Evolutionary conservation across 2,797 vertebrate genomes (phyloP).

Genomic region (Macropodus opercularis): DNA sequence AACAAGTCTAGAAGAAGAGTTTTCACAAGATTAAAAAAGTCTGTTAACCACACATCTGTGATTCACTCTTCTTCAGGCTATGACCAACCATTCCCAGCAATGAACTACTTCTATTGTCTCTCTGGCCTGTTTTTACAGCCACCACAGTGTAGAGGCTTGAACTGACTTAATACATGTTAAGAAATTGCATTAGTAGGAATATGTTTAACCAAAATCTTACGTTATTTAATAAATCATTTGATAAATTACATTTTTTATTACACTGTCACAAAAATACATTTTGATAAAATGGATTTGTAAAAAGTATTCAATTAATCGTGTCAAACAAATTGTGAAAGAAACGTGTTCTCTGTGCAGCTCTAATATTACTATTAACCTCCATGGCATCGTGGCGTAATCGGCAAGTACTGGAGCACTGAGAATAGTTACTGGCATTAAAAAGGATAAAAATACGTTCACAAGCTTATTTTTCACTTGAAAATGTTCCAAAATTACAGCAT

Average conservation of each 20-base stretch:
- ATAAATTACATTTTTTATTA: conserved; percentile 81
- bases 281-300: conserved; percentile 74
- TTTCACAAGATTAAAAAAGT: conserved; percentile 7
- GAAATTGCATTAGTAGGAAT: conserved; percentile 9
- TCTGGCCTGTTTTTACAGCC: background rate
- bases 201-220: conserved; percentile 55
- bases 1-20: background rate
- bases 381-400: conserved; percentile 21
- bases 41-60: conserved; percentile 27
- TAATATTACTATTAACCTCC: conserved; percentile 17
- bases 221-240: conserved; percentile 82
- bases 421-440: conserved; percentile 34
- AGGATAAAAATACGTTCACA: background rate
- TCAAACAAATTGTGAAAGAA: conserved; percentile 58
- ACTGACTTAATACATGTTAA: background rate
- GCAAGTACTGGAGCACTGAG: conserved; percentile 22
- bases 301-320: conserved; percentile 71
- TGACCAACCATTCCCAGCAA: background rate
- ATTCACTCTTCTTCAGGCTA: conserved; percentile 35
- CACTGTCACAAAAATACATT: conserved; percentile 81
- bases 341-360: conserved; percentile 48
- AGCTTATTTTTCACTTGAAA: conserved; percentile 27
- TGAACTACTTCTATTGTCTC: conserved; percentile 2
- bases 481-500: conserved; percentile 32
- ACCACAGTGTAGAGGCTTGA: background rate